These are phyloP conservation scores for Allophyes oxyacanthae DNA, from an alignment of 2,888 invertebrate species.

Conservation along the genomic window DNA sequence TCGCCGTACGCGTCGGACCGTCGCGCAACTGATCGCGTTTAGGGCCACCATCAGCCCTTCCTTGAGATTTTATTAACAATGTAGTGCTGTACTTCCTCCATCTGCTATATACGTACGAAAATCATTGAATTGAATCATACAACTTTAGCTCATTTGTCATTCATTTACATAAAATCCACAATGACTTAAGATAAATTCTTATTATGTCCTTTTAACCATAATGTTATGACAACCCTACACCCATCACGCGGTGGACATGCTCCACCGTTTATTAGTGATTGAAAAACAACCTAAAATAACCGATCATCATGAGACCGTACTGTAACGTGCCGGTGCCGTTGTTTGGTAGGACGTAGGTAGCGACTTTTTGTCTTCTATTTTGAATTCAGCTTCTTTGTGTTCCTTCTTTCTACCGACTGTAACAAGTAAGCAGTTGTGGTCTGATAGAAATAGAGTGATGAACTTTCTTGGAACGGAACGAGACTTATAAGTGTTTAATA, in stretches of 20 bases:
- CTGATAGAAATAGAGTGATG: too few species aligned
- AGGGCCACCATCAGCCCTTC: slow-evolving; percentile 52
- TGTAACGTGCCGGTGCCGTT: slow-evolving; percentile 61
- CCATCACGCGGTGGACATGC: slow-evolving; percentile 70
- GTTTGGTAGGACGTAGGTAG: slow-evolving; percentile 41
- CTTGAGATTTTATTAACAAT: slow-evolving; percentile 1
- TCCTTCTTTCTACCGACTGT: slow-evolving; percentile 23
- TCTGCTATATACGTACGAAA: too few species aligned
- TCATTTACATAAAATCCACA: too few species aligned
- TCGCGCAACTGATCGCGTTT: slow-evolving; percentile 60
- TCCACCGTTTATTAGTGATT: slow-evolving; percentile 73
- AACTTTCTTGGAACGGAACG: too few species aligned
- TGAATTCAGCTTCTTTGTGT: slow-evolving; percentile 12
- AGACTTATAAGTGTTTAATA: too few species aligned
- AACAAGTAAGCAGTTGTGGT: too few species aligned
- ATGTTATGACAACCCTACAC: slow-evolving; percentile 59
- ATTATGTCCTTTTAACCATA: neutral
- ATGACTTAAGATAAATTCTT: neutral
- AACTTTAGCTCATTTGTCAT: too few species aligned
- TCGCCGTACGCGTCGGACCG: slow-evolving; percentile 85
- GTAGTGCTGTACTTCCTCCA: neutral
- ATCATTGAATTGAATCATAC: too few species aligned
- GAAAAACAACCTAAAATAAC: slow-evolving; percentile 75
- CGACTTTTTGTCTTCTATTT: slow-evolving; percentile 31
- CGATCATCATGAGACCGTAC: slow-evolving; percentile 72